Conservation (phyloP, 2,113 vertebrate genomes). For the Nothocercus nigrocapillus region DNA sequence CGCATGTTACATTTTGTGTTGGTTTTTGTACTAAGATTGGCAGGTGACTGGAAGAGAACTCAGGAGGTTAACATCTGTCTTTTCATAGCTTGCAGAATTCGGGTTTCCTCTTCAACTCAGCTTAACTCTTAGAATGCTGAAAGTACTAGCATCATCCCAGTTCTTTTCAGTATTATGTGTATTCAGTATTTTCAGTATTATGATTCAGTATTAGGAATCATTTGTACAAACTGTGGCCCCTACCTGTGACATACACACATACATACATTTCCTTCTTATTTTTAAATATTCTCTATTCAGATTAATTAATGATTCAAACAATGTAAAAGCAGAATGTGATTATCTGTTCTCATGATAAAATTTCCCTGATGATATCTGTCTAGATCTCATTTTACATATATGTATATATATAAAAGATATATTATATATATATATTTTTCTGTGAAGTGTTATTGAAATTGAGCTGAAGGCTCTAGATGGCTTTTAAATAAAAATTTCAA, state of each 20-base stretch:
- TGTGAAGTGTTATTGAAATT: background rate
- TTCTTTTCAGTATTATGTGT: background rate
- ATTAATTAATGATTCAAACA: background rate
- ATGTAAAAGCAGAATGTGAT: background rate
- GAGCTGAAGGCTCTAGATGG: background rate
- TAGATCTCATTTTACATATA: background rate
- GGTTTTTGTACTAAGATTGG: constrained; percentile 39
- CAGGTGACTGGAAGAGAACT: constrained; percentile 46
- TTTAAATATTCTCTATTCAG: background rate
- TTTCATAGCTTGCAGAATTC: constrained; percentile 32
- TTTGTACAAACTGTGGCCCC: background rate
- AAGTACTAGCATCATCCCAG: background rate
- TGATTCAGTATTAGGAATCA: fast-evolving
- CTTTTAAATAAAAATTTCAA: background rate
- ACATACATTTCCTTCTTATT: background rate
- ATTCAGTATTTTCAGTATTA: background rate
- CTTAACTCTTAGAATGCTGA: background rate
- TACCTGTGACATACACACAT: background rate
- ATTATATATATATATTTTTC: too few species aligned
- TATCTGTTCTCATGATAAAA: background rate
- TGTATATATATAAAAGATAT: too few species aligned
- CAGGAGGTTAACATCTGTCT: constrained; percentile 50
- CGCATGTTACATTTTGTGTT: constrained; percentile 24
- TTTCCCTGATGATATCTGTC: background rate
- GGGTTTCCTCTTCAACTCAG: constrained; percentile 25